Percentiles rank a stretch among this genome's conserved stretches.
Evolutionary conservation across 2,113 vertebrate species (phyloP).

Genomic region (Junco hyemalis): DNA sequence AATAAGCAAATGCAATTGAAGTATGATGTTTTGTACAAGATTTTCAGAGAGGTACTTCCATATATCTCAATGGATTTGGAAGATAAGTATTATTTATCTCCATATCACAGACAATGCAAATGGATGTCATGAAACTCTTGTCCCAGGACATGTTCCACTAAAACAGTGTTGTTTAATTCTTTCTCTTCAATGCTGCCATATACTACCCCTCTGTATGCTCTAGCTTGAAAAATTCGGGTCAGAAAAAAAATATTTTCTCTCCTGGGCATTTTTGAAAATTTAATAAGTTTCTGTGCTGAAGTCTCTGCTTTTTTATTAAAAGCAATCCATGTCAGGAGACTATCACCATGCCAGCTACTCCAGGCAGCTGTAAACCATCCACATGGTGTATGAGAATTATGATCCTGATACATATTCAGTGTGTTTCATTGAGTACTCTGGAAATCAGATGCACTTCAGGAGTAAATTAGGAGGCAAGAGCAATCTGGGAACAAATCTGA

Average conservation of each 20-base stretch:
- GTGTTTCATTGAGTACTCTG: neutral
- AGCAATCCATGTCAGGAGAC: neutral
- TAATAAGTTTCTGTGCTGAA: neutral
- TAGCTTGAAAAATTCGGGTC: neutral
- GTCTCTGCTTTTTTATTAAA: neutral
- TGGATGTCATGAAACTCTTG: neutral
- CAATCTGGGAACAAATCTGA: neutral
- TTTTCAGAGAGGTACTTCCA: neutral
- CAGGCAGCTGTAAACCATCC: neutral
- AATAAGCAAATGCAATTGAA: neutral
- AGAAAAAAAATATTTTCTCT: neutral
- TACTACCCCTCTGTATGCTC: neutral
- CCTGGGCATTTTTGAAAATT: neutral
- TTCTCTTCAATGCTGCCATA: neutral
- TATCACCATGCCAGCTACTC: neutral
- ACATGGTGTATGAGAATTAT: neutral
- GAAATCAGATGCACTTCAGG: neutral
- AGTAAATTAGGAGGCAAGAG: neutral
- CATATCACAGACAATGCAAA: neutral
- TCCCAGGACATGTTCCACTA: neutral
- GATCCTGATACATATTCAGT: neutral
- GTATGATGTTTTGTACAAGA: neutral
- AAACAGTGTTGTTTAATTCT: neutral
- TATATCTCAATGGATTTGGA: neutral
- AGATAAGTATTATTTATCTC: neutral